These are phyloP conservation scores for Cephalotes varians DNA, from an alignment of 2,888 invertebrate species.

Conservation along the genomic window DNA sequence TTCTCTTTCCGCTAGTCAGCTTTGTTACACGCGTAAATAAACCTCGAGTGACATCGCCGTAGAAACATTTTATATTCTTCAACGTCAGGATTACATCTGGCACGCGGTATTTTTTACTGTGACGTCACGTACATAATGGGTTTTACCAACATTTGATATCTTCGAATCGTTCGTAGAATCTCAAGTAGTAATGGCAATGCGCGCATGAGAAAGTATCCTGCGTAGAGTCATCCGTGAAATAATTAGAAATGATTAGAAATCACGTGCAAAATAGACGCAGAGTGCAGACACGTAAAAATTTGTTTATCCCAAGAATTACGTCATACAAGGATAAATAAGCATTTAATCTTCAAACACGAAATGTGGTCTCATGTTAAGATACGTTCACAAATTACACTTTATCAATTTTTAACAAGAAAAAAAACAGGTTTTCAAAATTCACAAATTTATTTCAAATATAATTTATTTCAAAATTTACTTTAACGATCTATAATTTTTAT, in stretches of 20 bases:
- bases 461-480: neutral
- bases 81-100: slow-evolving; percentile 60
- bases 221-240: neutral
- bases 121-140: slow-evolving; percentile 15
- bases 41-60: slow-evolving; percentile 13
- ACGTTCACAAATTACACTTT: neutral
- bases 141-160: slow-evolving; percentile 20
- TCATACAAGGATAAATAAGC: neutral
- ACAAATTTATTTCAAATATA: too few species aligned
- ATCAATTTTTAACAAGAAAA: neutral
- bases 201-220: neutral
- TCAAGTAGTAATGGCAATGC: slow-evolving; percentile 35
- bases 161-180: slow-evolving; percentile 40
- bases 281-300: neutral
- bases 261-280: neutral
- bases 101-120: slow-evolving; percentile 42
- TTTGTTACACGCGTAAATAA: slow-evolving; percentile 45
- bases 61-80: slow-evolving; percentile 64
- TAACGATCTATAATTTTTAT: neutral
- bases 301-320: neutral
- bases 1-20: neutral
- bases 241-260: slow-evolving; percentile 12
- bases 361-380: neutral
- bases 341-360: neutral
- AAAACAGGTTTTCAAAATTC: neutral